Conservation (phyloP, 2,113 vertebrate genomes). For the Pterocles orientalis region DNA sequence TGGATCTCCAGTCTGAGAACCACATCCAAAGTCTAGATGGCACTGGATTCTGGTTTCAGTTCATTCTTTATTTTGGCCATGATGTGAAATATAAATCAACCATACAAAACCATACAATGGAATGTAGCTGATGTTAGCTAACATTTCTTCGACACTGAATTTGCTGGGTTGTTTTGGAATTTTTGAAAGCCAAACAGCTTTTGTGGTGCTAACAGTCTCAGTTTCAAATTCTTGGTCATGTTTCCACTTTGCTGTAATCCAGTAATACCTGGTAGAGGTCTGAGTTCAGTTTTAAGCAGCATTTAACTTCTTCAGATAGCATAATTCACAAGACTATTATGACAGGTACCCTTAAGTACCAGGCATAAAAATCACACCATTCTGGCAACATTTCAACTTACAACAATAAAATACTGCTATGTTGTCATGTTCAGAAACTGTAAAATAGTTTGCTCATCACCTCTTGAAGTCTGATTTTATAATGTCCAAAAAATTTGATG, state of each 20-base stretch:
- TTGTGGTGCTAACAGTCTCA: background rate
- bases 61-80: conserved; percentile 32
- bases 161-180: background rate
- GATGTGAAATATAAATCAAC: background rate
- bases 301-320: background rate
- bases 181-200: background rate
- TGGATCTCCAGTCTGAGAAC: background rate
- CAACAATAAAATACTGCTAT: background rate
- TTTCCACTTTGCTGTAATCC: background rate
- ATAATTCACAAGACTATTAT: background rate
- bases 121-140: background rate
- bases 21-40: background rate
- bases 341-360: background rate
- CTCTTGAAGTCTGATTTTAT: background rate
- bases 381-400: background rate
- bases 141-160: background rate
- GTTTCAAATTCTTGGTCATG: background rate
- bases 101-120: background rate
- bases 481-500: background rate
- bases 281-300: background rate
- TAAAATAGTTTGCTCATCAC: background rate
- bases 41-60: conserved; percentile 17
- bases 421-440: background rate
- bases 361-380: background rate
- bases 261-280: background rate